phyloP scores from a whole-genome alignment of 2,113 vertebrate genomes.

The Grammomys dolichurus region DNA sequence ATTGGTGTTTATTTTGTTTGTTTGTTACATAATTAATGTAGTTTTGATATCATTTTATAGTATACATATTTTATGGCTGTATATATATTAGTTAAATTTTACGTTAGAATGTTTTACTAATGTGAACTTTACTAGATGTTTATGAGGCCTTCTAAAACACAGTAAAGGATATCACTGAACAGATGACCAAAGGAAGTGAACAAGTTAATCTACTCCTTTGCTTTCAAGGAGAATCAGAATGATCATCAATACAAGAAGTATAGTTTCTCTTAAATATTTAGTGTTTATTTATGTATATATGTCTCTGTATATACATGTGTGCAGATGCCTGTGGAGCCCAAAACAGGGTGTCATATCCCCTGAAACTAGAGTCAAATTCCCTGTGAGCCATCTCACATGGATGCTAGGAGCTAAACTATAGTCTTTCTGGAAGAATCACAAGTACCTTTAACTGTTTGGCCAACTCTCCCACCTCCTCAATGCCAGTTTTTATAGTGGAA shows the following conservation, averaged over 20 bases:
- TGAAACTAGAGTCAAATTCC: neutral
- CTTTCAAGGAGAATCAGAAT: slow-evolving; percentile 27
- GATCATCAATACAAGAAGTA: neutral
- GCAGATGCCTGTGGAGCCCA: neutral
- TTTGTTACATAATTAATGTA: slow-evolving; percentile 28
- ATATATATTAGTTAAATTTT: neutral
- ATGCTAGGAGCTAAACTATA: too few species aligned
- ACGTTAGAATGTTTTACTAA: neutral
- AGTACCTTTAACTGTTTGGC: neutral
- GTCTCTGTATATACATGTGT: neutral
- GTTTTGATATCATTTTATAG: neutral
- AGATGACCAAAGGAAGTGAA: neutral
- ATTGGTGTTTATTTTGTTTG: neutral
- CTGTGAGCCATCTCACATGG: neutral
- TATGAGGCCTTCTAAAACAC: slow-evolving; percentile 10
- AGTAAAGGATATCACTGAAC: slow-evolving; percentile 30
- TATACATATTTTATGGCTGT: slow-evolving; percentile 24
- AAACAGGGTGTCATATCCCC: too few species aligned
- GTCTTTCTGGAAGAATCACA: neutral
- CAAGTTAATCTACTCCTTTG: neutral
- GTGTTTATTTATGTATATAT: neutral
- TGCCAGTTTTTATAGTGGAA: neutral
- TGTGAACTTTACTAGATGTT: neutral
- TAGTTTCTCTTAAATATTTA: neutral
- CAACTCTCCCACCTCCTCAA: neutral